Conservation (phyloP, 2,888 invertebrate species). For the Leucoptera coffeella region DNA sequence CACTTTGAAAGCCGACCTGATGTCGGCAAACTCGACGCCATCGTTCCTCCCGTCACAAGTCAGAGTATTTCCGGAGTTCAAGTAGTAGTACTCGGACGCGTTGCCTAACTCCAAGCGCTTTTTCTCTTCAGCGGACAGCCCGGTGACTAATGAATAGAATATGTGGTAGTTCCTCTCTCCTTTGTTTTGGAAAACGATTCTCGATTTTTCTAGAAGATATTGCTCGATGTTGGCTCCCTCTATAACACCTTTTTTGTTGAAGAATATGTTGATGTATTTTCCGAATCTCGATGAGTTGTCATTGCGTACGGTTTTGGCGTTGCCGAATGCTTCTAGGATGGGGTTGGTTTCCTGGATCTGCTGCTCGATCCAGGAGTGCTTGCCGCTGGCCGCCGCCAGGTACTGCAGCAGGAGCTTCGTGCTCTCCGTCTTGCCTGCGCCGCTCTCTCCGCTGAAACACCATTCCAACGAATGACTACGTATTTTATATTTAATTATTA, state of each 20-base stretch:
- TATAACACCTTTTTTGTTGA: conserved; percentile 75
- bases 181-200: conserved; percentile 82
- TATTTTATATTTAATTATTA: too few species aligned
- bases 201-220: conserved; percentile 89
- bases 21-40: conserved; percentile 77
- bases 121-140: conserved; percentile 74
- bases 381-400: conserved; percentile 87
- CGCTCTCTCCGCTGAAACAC: conserved; percentile 80
- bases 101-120: conserved; percentile 67
- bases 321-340: conserved; percentile 94
- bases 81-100: conserved; percentile 71
- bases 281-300: conserved; percentile 96
- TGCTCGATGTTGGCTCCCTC: conserved; percentile 93
- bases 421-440: conserved; percentile 94
- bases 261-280: conserved; percentile 89
- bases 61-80: conserved; percentile 72
- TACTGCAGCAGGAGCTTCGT: conserved; percentile 92
- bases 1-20: conserved; percentile 89
- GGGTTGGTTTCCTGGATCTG: conserved; percentile 96
- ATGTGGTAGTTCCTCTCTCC: conserved; percentile 95
- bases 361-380: conserved; percentile 96
- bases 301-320: conserved; percentile 92
- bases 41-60: conserved; percentile 81
- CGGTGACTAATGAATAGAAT: conserved; percentile 86
- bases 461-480: too few species aligned